Evolutionary conservation across 2,113 vertebrate species (phyloP), one percentile per base, ranked within the genome.

Genomic region (Limanda limanda): DNA sequence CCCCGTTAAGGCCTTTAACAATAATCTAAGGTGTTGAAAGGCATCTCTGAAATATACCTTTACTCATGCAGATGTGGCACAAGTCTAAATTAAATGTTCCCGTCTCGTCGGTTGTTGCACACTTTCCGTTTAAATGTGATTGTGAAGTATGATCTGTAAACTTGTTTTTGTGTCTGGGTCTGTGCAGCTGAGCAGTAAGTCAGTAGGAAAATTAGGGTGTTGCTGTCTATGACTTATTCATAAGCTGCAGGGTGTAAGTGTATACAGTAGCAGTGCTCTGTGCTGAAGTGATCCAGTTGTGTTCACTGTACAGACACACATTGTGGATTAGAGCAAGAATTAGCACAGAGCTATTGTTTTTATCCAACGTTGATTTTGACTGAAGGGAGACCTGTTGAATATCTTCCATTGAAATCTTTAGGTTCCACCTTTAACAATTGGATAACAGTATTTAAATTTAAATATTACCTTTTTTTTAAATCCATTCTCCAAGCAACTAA

Each of bases 181-280:
- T 84, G 27, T 75, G 8, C 42, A 74, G 66, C 14, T 51, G 66
- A 68, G 47, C 21, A 27, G 62, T 83, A 40, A 42, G 48, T 55
- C 15, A 35, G 64, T 70, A 60, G 74, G 73, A 70, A 78, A 68
- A 25, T 68, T 35, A 35, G 37, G 67, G 76, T 87, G 76, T 84
- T 47, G 20, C 21, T 3, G 21, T 80, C 48, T 69, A 70, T 79
- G 72, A 87, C 54, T 81, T 85, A 81, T 90, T 91, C 45, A 88
- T 90, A 83, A 89, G 69, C 73, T 86, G 65, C 45, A 47, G 13
- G 35, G 62, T 91, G 86, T 81, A 81, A 82, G 69, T 85, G 76
- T 85, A 79, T 85, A 84, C 86, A 78, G 63, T 76, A 76, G 73
- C 77, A 69, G 79, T 51, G 27, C 65, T 66, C 64, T 57, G 68